phyloP scores from a whole-genome alignment of 1,140 invertebrate species.

The Drosophila sucinea region DNA sequence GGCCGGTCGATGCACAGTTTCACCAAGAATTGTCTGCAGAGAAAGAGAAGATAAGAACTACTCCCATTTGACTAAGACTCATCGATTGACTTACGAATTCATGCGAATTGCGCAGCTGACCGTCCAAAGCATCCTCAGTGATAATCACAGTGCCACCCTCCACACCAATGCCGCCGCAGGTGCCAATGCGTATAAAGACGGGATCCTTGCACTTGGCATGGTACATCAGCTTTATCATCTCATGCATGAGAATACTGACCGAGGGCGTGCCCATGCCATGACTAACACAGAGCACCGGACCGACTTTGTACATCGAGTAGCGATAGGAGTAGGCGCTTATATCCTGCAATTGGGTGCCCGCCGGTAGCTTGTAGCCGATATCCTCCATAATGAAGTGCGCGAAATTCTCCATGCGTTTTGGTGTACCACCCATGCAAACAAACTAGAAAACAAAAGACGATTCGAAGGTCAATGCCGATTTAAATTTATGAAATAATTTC shows the following conservation, averaged over 20 bases:
- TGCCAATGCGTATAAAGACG: constrained; percentile 95
- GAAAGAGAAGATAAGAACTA: not conserved
- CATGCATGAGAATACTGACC: constrained; percentile 95
- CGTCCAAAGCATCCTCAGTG: constrained; percentile 93
- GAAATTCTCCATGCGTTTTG: constrained; percentile 96
- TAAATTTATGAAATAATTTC: constrained; percentile 5
- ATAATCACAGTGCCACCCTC: constrained; percentile 95
- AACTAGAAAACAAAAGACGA: constrained; percentile 87
- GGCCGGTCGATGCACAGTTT: constrained; percentile 91
- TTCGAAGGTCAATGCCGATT: not conserved
- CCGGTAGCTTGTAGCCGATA: constrained; percentile 94
- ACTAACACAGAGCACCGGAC: constrained; percentile 84
- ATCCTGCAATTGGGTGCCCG: constrained; percentile 93
- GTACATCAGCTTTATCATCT: constrained; percentile 96
- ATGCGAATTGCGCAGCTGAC: constrained; percentile 88
- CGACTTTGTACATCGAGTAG: constrained; percentile 98
- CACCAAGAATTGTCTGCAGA: constrained; percentile 93
- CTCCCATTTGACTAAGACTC: too few relatives aligned
- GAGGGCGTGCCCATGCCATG: constrained; percentile 98
- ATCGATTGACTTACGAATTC: constrained; percentile 85
- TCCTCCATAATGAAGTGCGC: constrained; percentile 95
- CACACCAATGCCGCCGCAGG: constrained; percentile 95
- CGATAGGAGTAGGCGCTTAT: constrained; percentile 96
- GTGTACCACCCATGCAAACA: constrained; percentile 98
- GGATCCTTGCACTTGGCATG: constrained; percentile 94